Percentiles rank a stretch among this genome's conserved stretches.
phyloP scores from a whole-genome alignment of 1,140 invertebrate species.

The Triops cancriformis region DNA sequence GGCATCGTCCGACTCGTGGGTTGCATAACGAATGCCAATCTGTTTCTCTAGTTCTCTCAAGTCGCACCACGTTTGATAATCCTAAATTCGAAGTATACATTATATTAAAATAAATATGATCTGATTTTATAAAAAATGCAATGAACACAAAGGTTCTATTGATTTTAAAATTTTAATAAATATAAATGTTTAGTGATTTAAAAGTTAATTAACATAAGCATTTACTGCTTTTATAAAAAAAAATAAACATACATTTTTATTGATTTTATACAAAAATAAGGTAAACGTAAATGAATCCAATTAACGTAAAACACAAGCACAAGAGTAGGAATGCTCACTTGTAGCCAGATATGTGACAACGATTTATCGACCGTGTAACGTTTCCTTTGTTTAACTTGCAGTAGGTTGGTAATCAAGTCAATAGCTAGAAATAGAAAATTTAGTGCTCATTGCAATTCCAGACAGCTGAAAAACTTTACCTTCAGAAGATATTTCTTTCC shows the following conservation, averaged over 20 bases:
- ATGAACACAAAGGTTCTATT: background rate
- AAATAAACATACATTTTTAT: no score
- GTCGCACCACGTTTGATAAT: constrained; percentile 93
- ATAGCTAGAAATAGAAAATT: constrained; percentile 63
- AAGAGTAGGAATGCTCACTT: constrained; percentile 46
- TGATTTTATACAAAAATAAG: no score
- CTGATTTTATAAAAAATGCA: no score
- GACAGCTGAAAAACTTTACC: constrained; percentile 47
- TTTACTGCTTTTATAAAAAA: no score
- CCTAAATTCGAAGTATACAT: constrained; percentile 48
- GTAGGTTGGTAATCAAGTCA: constrained; percentile 92
- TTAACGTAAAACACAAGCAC: background rate
- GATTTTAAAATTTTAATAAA: no score
- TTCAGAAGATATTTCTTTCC: constrained; percentile 95
- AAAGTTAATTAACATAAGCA: no score
- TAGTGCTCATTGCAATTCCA: constrained; percentile 17
- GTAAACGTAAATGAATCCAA: no score
- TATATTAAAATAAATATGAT: constrained; percentile 20
- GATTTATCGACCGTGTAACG: constrained; percentile 95
- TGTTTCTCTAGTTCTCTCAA: constrained; percentile 75
- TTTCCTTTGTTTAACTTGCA: constrained; percentile 98
- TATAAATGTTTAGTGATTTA: no score
- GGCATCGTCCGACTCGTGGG: constrained; percentile 90
- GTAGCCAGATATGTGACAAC: constrained; percentile 85
- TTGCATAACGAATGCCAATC: constrained; percentile 78